Base-by-base conservation (phyloP, 1,140 invertebrate species). In the Tetramorium alpestre region DNA sequence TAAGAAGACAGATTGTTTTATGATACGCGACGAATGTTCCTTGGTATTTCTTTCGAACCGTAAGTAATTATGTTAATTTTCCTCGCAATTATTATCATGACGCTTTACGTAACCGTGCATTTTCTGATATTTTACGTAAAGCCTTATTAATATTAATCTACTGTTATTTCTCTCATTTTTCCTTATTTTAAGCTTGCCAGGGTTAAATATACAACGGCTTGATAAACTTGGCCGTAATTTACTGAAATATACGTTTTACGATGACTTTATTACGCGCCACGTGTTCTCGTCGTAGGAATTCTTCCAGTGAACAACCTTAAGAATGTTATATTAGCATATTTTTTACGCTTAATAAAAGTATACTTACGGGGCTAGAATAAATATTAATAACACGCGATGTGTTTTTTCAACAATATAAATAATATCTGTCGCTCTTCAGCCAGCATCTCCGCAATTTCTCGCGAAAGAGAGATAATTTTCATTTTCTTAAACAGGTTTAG, bases 181-280 rank as follows among this genome's bases (percentile, higher is more conserved):
- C 3, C 18, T 33, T 18, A 65, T 47, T 38, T 67, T 65, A 22
- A 22, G 6, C 25, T 13, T 33, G 2, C 3, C 18, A 47, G 47
- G 18, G 2, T 49, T 78, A 49, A 49, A 65, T 47, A 33, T 49
- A 22, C 22, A 78, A 47, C 38, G 33, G 44, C 44, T 78, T 76
- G 73, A 60, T 41, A 47, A 65, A 65, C 41, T 28, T 8, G 60
- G 4, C 25, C 25, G n/a, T 47, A 65, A 49, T 33, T 65, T 38
- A 65, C 16, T 77, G 22, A 77, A 62, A 77, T n/a, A n/a, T 44
- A 58, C 44, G 8, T 78, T 78, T 65, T 78, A 22, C 41, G 41
- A 22, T 47, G 25, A 65, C 11, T 65, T 65, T 67, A 33, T 78
- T 62, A 62, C 11, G 11, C 28, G 72, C n/a, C 18, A 33, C 33